Base-by-base conservation (phyloP, 2,888 invertebrate genomes). In the Aproaerema taeniolella region DNA sequence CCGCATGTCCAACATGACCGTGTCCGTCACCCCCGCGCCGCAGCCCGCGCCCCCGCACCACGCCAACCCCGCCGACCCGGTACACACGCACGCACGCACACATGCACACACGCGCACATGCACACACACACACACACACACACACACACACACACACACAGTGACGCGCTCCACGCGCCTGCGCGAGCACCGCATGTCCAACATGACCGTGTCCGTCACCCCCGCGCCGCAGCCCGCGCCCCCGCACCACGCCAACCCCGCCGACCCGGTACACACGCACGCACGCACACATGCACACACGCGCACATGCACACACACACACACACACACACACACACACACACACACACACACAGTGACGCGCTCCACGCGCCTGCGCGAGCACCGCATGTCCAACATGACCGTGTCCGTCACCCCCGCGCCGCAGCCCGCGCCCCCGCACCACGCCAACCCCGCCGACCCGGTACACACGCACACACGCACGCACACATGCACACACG, bases 371-470 rank as follows among this genome's bases (percentile, higher is more conserved):
- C 66, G 74, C 0, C 74, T 87, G 49, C 77, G 87, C 42, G 87
- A 85, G 54, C 87, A 87, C 59, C 79, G 87, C 52, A 77, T 87
- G 69, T 79, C 77, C 67, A 87, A 85, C 67, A 87, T 87, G 87
- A 87, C 87, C 1, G 87, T 87, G 43, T 82, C 80, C 7, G 87
- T 87, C 26, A 82, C 87, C 15, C 87, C 87, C 12, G 87, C 87
- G 49, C 75, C 82, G 28, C 49, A 28, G 7, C n/a, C 49, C 25
- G 41, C 40, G 9, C 31, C 8, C 31, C 24, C 40, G 67, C 31
- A 60, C 63, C n/a, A n/a, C n/a, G n/a, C n/a, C n/a, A 61, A 67
- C 25, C 63, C 69, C 2, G 63, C 67, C 41, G 79, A 79, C 49
- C 80, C 80, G 20, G 20, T 20, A n/a, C n/a, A n/a, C n/a, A n/a